phyloP scores from a whole-genome alignment of 2,797 vertebrate species.

The Halcyon smyrnensis region DNA sequence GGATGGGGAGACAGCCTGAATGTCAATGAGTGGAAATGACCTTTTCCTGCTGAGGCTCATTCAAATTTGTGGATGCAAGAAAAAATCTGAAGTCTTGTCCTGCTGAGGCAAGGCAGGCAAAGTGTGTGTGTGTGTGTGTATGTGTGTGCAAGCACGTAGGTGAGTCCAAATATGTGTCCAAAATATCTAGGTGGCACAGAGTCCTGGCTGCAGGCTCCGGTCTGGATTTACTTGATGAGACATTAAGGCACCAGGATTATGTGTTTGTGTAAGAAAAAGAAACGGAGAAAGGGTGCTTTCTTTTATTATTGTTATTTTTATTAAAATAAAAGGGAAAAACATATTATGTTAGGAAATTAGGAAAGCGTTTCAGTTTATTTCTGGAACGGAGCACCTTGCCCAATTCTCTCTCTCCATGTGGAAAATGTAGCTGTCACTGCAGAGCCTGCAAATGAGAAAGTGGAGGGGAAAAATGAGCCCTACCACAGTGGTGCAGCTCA shows the following conservation, averaged over 20 bases:
- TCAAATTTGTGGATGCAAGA: not conserved
- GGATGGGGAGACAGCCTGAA: not conserved
- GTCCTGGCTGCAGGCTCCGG: conserved; percentile 40
- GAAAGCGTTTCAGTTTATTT: conserved; percentile 54
- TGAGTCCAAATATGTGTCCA: conserved; percentile 49
- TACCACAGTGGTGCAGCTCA: too few species aligned
- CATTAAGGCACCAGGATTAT: conserved; percentile 63
- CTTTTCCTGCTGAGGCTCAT: conserved; percentile 22
- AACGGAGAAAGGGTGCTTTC: conserved; percentile 1
- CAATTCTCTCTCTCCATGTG: not conserved
- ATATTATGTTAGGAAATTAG: conserved; percentile 56
- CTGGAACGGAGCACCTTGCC: conserved; percentile 1
- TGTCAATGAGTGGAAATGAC: conserved; percentile 61
- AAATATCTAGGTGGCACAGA: conserved; percentile 51
- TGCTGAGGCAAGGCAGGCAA: not conserved
- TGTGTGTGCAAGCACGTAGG: not conserved
- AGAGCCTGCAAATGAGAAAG: not conserved
- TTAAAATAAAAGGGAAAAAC: conserved; percentile 49
- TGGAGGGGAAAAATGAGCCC: not conserved
- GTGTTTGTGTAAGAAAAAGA: not conserved
- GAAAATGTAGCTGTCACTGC: not conserved
- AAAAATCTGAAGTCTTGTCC: not conserved
- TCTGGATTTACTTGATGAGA: conserved; percentile 67
- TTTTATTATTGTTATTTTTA: conserved; percentile 50
- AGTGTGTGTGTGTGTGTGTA: not conserved